Percentiles rank a stretch among this genome's conserved stretches.
These are phyloP conservation scores for Bugula neritina DNA, from an alignment of 2,888 invertebrate species.

Conservation along the genomic window DNA sequence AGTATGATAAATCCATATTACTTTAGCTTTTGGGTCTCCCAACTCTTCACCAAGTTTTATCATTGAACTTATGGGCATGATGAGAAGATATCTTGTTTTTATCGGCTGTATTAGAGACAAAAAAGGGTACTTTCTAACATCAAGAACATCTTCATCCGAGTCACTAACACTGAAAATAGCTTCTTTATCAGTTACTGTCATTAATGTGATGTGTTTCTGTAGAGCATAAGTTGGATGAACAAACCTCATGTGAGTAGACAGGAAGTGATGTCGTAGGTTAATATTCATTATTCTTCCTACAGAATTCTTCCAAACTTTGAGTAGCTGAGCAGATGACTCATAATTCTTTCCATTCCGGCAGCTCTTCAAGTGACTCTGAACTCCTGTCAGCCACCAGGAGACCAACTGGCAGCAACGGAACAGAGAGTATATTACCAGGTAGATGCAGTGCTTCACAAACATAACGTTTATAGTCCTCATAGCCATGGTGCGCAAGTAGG, in stretches of 20 bases:
- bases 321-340: conserved; percentile 4
- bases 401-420: conserved; percentile 25
- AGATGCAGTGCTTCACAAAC: no score
- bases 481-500: no score
- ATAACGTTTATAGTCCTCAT: no score
- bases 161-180: conserved; percentile 2
- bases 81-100: background rate
- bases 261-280: background rate
- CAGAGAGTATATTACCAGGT: background rate
- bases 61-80: background rate
- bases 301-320: background rate
- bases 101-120: background rate
- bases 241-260: background rate
- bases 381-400: conserved; percentile 29
- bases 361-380: background rate
- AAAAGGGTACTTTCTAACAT: background rate
- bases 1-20: background rate
- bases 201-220: conserved; percentile 4
- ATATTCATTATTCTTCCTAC: background rate
- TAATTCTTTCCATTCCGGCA: background rate
- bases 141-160: background rate
- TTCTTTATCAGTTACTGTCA: background rate
- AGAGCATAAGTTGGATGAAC: conserved; percentile 1
- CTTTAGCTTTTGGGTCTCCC: background rate
- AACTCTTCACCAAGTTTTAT: background rate